Evolutionary conservation across 2,888 invertebrate species (phyloP).

Genomic region (Unio pictorum): DNA sequence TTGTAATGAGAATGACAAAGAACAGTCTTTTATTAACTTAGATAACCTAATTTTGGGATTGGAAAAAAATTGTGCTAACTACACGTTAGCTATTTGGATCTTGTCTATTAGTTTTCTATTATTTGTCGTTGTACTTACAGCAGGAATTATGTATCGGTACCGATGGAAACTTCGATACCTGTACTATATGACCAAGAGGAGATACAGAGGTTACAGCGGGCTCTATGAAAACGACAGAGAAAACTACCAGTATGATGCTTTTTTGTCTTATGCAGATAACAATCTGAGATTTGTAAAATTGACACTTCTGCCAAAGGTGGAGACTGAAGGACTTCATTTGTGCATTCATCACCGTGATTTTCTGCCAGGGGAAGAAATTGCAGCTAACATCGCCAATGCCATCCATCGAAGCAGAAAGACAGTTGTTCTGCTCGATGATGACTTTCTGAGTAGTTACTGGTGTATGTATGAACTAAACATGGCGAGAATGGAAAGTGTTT

Average conservation of each 20-base stretch:
- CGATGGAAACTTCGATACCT: constrained; percentile 34
- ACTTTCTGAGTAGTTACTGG: constrained; percentile 34
- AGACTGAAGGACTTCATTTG: constrained; percentile 19
- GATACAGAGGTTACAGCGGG: constrained; percentile 8
- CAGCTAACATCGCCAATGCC: constrained; percentile 37
- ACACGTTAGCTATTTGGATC: too few relatives aligned
- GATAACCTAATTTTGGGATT: too few relatives aligned
- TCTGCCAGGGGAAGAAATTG: constrained; percentile 33
- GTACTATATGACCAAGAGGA: constrained; percentile 19
- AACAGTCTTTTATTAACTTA: too few relatives aligned
- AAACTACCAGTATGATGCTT: constrained; percentile 32
- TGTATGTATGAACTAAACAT: constrained; percentile 48
- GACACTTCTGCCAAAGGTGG: constrained; percentile 9
- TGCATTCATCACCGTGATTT: constrained; percentile 45
- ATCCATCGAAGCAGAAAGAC: constrained; percentile 42
- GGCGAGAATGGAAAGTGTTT: constrained; percentile 37
- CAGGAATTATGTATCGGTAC: constrained; percentile 20
- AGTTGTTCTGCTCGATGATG: constrained; percentile 28
- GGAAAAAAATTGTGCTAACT: too few relatives aligned
- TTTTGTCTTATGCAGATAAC: constrained; percentile 29
- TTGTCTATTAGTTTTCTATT: too few relatives aligned
- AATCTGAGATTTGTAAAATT: constrained; percentile 15
- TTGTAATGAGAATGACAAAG: too few relatives aligned
- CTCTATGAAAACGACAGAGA: neutral
- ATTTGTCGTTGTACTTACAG: constrained; percentile 10